These are phyloP conservation scores for Drosophila mauritiana DNA, from an alignment of 1,140 invertebrate species.

Conservation along the genomic window DNA sequence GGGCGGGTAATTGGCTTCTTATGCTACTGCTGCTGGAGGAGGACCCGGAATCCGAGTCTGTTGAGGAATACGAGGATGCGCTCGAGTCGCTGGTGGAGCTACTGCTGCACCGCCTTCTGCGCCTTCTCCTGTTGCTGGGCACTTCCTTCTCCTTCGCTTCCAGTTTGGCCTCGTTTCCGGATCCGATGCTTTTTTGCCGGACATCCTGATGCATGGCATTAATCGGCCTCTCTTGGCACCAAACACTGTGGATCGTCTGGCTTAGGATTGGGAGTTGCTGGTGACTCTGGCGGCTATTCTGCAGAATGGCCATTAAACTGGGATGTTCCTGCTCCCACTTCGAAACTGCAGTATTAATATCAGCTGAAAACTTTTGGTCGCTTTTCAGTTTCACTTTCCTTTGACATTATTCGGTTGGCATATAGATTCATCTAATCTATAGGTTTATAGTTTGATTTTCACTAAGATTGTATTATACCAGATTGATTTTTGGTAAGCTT, in stretches of 20 bases:
- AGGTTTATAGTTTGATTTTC: neutral
- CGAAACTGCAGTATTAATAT: neutral
- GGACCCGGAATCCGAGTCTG: slow-evolving; percentile 17
- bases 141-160: slow-evolving; percentile 49
- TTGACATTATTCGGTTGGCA: neutral
- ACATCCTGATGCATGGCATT: slow-evolving; percentile 81
- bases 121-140: slow-evolving; percentile 4
- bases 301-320: slow-evolving; percentile 48
- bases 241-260: slow-evolving; percentile 25
- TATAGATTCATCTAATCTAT: neutral
- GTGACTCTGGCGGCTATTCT: slow-evolving; percentile 20
- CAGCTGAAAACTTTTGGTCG: neutral
- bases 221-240: slow-evolving; percentile 31
- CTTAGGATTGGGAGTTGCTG: slow-evolving; percentile 8
- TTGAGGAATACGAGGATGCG: slow-evolving; percentile 23
- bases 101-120: slow-evolving; percentile 44
- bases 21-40: slow-evolving; percentile 14
- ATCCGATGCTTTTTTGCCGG: slow-evolving; percentile 40
- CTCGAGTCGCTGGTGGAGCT: slow-evolving; percentile 48
- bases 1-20: slow-evolving; percentile 16
- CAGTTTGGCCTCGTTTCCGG: slow-evolving; percentile 40
- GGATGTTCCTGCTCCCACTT: neutral
- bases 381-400: neutral
- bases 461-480: neutral
- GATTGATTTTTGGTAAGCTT: neutral